These are phyloP conservation scores for Syngnathus rostellatus DNA, from an alignment of 2,797 vertebrate species.

Conservation along the genomic window DNA sequence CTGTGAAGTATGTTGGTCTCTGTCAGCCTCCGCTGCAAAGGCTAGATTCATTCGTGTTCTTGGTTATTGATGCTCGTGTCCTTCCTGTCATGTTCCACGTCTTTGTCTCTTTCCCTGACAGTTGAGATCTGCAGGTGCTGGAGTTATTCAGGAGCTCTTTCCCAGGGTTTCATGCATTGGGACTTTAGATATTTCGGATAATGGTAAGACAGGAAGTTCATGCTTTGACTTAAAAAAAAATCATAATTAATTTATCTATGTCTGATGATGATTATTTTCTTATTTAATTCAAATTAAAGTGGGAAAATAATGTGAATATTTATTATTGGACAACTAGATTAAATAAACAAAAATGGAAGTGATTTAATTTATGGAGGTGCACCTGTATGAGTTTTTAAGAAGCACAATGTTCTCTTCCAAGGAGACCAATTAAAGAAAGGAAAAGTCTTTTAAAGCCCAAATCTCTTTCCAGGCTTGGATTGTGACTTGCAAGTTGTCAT, in stretches of 20 bases:
- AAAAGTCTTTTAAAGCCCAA: background rate
- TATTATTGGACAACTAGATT: too few species aligned
- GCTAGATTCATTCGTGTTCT: slow-evolving; percentile 24
- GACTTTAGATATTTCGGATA: slow-evolving; percentile 86
- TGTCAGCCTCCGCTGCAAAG: slow-evolving; percentile 8
- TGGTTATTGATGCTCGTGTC: slow-evolving; percentile 14
- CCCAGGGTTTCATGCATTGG: slow-evolving; percentile 76
- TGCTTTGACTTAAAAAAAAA: too few species aligned
- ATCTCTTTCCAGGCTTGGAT: slow-evolving; percentile 71
- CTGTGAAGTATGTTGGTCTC: slow-evolving; percentile 74
- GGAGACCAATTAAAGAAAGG: background rate
- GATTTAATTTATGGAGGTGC: too few species aligned
- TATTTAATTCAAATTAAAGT: too few species aligned
- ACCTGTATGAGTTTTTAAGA: background rate
- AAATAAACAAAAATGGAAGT: too few species aligned
- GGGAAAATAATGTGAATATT: too few species aligned
- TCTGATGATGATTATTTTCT: too few species aligned
- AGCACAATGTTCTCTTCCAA: background rate
- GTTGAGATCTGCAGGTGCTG: slow-evolving; percentile 82
- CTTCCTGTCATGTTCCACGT: slow-evolving; percentile 24
- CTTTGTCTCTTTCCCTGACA: slow-evolving; percentile 46
- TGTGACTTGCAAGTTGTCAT: slow-evolving; percentile 78
- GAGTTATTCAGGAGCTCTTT: slow-evolving; percentile 82
- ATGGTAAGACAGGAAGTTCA: slow-evolving; percentile 59
- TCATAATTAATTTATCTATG: too few species aligned